A percentile compares a stretch with the other conserved stretches of the same genome.
These are phyloP conservation scores for Syndactyla subalaris DNA, from an alignment of 2,797 vertebrate species.

Conservation along the genomic window DNA sequence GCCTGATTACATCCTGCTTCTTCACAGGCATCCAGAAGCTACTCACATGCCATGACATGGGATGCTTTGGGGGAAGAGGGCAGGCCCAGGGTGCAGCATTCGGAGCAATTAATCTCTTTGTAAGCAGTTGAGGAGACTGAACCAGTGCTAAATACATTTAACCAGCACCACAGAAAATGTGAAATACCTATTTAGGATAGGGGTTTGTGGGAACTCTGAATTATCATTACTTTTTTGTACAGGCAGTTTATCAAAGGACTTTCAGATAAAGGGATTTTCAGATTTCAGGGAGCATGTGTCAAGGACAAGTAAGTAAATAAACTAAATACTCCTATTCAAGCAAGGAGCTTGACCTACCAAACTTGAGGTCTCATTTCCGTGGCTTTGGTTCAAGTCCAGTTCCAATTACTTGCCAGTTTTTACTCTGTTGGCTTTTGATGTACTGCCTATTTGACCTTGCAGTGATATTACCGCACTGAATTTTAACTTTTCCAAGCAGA, in stretches of 20 bases:
- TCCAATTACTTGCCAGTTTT: background rate
- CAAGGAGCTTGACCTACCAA: background rate
- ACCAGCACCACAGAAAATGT: background rate
- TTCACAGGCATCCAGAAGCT: background rate
- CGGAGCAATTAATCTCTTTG: background rate
- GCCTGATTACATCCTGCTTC: background rate
- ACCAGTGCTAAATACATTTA: background rate
- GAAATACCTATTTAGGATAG: background rate
- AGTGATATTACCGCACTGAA: background rate
- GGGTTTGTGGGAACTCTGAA: background rate
- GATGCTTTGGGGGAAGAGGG: background rate
- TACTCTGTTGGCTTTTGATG: background rate
- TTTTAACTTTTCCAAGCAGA: background rate
- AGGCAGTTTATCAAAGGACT: background rate
- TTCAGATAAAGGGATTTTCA: background rate
- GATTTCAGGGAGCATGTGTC: background rate
- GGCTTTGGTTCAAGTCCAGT: background rate
- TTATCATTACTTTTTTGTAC: background rate
- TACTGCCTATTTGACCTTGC: background rate
- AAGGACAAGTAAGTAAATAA: background rate
- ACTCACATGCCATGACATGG: background rate
- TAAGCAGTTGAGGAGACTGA: background rate
- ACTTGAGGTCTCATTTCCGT: background rate
- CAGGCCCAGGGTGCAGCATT: background rate
- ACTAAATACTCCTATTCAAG: background rate